These are phyloP conservation scores for Phaedon cochleariae DNA, from an alignment of 2,888 invertebrate genomes.

Conservation along the genomic window DNA sequence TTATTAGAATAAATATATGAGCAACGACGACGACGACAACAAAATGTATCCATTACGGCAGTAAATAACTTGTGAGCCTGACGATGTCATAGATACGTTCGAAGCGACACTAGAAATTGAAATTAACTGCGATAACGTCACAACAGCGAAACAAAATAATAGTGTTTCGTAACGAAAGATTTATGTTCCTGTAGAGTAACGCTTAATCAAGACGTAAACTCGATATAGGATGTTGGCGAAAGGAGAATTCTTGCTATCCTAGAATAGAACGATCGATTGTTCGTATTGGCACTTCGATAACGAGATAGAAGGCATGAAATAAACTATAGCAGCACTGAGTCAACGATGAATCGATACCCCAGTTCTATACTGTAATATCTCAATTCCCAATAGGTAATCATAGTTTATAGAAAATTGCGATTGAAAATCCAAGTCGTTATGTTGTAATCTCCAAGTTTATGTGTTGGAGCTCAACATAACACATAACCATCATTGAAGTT, in stretches of 20 bases:
- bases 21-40: too few relatives aligned
- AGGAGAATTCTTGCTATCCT: too few relatives aligned
- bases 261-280: not conserved
- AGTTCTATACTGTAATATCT: too few relatives aligned
- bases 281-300: not conserved
- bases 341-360: not conserved
- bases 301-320: not conserved
- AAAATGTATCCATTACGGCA: not conserved
- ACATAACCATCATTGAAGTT: too few relatives aligned
- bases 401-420: too few relatives aligned
- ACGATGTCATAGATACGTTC: not conserved
- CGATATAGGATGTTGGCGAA: not conserved
- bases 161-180: not conserved
- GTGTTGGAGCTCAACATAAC: too few relatives aligned
- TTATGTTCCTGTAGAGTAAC: not conserved
- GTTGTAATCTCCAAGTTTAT: too few relatives aligned
- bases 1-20: too few relatives aligned
- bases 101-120: not conserved
- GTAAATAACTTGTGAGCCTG: not conserved
- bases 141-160: not conserved
- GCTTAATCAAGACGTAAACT: not conserved
- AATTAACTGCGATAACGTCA: constrained; percentile 1
- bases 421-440: too few relatives aligned
- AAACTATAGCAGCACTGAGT: too few relatives aligned
- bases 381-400: too few relatives aligned